Conservation (phyloP, 2,113 vertebrate genomes). For the Ginglymostoma cirratum region DNA sequence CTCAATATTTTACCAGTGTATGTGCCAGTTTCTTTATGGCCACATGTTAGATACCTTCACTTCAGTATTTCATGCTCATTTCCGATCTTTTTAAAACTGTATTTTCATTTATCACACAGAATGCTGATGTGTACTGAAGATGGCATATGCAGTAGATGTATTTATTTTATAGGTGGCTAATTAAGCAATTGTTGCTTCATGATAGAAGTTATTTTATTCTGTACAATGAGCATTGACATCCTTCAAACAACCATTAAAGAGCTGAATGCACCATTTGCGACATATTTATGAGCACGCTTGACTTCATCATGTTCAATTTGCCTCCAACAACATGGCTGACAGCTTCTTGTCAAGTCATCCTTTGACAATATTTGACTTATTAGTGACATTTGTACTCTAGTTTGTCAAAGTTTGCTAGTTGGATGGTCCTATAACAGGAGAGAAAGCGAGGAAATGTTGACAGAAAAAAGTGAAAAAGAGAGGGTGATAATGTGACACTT, state of each 20-base stretch:
- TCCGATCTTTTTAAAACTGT: neutral
- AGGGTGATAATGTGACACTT: neutral
- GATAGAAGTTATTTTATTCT: neutral
- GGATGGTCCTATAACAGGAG: neutral
- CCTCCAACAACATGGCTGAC: neutral
- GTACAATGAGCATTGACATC: neutral
- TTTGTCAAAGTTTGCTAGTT: neutral
- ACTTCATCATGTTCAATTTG: neutral
- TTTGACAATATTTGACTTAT: constrained; percentile 15
- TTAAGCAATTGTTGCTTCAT: neutral
- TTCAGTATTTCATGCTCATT: neutral
- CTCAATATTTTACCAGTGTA: neutral
- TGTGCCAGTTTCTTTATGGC: neutral
- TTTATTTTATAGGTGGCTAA: neutral
- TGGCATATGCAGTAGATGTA: neutral
- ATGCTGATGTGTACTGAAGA: neutral
- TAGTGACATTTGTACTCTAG: too few species aligned
- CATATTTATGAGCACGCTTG: neutral
- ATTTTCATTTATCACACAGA: neutral
- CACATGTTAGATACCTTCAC: neutral
- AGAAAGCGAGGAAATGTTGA: neutral
- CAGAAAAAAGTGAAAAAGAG: neutral
- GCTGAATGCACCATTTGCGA: neutral
- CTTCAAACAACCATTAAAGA: neutral
- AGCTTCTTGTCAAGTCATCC: neutral